Conservation (phyloP, 2,888 invertebrate genomes). For the Agrilus cyanescens region DNA sequence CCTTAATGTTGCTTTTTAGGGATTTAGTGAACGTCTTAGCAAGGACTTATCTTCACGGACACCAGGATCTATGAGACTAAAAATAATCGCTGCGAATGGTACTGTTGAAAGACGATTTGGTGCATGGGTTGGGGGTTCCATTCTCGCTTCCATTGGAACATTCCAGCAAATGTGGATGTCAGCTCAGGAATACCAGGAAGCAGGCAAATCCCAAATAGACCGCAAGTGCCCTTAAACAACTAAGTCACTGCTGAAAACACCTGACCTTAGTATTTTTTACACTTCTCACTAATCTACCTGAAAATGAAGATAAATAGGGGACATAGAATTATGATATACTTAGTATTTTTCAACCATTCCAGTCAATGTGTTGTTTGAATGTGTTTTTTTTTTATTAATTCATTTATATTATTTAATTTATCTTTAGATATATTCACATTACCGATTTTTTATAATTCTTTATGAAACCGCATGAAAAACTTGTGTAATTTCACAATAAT, state of each 20-base stretch:
- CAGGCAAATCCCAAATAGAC: constrained; percentile 93
- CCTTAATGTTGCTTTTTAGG: constrained; percentile 35
- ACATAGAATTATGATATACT: too few relatives aligned
- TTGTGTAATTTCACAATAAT: too few relatives aligned
- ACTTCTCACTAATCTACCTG: too few relatives aligned
- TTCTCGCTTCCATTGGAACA: constrained; percentile 93
- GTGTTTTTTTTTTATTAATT: too few relatives aligned
- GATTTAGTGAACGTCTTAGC: constrained; percentile 88
- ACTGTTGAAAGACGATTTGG: constrained; percentile 88
- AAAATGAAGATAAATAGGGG: too few relatives aligned
- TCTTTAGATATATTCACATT: too few relatives aligned
- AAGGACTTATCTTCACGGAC: constrained; percentile 76
- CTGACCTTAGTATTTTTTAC: too few relatives aligned
- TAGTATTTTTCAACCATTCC: too few relatives aligned
- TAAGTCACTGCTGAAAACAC: constrained; percentile 5
- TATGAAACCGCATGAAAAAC: too few relatives aligned
- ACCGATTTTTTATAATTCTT: too few relatives aligned
- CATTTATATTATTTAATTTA: too few relatives aligned
- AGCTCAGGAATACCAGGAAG: constrained; percentile 97
- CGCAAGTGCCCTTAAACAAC: constrained; percentile 71
- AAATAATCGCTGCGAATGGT: constrained; percentile 85
- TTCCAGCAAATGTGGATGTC: constrained; percentile 99
- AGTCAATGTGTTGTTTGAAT: too few relatives aligned
- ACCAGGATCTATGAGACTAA: constrained; percentile 87
- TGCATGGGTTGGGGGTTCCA: constrained; percentile 97